Conservation (phyloP, 2,888 invertebrate genomes). For the Matsumyia berberina region DNA sequence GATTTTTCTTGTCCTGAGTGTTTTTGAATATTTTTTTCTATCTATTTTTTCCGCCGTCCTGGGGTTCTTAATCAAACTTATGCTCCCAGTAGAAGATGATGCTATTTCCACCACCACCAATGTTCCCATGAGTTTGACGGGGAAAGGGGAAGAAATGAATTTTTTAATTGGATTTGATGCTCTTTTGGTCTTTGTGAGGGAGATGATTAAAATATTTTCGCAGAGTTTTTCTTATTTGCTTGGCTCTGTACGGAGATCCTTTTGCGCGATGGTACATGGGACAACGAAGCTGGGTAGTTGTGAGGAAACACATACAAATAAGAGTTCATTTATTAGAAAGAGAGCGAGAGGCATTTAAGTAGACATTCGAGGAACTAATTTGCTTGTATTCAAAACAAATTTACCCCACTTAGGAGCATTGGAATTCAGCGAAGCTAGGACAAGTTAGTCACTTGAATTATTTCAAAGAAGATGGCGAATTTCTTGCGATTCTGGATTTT, state of each 20-base stretch:
- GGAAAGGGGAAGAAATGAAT: conserved; percentile 12
- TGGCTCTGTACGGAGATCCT: background rate
- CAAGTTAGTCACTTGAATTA: background rate
- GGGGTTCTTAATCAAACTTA: conserved; percentile 53
- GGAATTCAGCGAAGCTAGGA: background rate
- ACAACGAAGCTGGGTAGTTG: background rate
- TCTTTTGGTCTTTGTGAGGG: conserved; percentile 38
- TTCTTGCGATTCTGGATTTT: background rate
- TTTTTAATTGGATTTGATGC: conserved; percentile 62
- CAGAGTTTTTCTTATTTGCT: background rate
- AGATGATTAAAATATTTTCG: conserved; percentile 40
- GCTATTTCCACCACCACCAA: background rate
- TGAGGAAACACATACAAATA: background rate
- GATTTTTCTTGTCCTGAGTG: conserved; percentile 41
- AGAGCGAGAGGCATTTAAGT: background rate
- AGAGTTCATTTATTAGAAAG: background rate
- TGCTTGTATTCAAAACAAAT: conserved; percentile 26
- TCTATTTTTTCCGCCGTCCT: conserved; percentile 6
- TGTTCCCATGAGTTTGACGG: conserved; percentile 12
- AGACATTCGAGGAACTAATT: conserved; percentile 4
- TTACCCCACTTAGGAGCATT: conserved; percentile 6
- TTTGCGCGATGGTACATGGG: background rate
- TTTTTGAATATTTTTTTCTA: conserved; percentile 5
- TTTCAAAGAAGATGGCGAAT: background rate
- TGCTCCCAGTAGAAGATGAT: conserved; percentile 20